Percentiles rank a stretch among this genome's conserved stretches.
These are phyloP conservation scores for Kryptolebias ocellatus DNA, from an alignment of 2,797 vertebrate genomes.

Conservation along the genomic window DNA sequence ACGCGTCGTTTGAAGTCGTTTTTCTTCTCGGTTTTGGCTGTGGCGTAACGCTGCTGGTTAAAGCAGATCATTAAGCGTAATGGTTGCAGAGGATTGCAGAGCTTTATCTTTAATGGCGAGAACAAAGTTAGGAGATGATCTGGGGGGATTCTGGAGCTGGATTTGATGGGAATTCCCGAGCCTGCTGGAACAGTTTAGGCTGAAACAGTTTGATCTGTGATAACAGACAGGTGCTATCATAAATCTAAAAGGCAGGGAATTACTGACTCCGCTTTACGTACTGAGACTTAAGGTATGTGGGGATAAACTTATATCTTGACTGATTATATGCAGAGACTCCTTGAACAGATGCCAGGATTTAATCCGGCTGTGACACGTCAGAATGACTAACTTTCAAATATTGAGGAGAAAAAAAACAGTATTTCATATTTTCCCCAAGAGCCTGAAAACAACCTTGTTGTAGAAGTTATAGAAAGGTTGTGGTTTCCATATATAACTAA, in stretches of 20 bases:
- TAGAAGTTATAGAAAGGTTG: neutral
- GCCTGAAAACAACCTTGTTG: neutral
- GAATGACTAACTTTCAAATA: neutral
- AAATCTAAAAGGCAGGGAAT: slow-evolving; percentile 62
- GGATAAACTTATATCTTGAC: slow-evolving; percentile 56
- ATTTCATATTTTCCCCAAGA: neutral
- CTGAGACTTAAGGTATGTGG: slow-evolving; percentile 40
- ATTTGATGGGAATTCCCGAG: slow-evolving; percentile 78
- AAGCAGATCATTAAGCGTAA: slow-evolving; percentile 81
- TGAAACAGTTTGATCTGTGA: slow-evolving; percentile 62
- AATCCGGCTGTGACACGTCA: slow-evolving; percentile 21
- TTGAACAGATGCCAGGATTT: slow-evolving; percentile 25
- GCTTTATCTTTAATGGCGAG: slow-evolving; percentile 78
- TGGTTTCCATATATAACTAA: neutral
- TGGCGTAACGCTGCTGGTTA: slow-evolving; percentile 70
- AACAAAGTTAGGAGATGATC: slow-evolving; percentile 80
- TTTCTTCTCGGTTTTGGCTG: slow-evolving; percentile 68
- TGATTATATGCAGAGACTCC: slow-evolving; percentile 50
- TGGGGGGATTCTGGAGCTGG: slow-evolving; percentile 76
- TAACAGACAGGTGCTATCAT: slow-evolving; percentile 78
- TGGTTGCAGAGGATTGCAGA: slow-evolving; percentile 74
- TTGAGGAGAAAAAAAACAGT: neutral
- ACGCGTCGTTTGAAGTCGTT: slow-evolving; percentile 71
- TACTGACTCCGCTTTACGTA: slow-evolving; percentile 61
- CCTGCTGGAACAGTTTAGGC: slow-evolving; percentile 72